Evolutionary conservation across 2,888 invertebrate genomes (phyloP).

Genomic region (Oligia strigilis): DNA sequence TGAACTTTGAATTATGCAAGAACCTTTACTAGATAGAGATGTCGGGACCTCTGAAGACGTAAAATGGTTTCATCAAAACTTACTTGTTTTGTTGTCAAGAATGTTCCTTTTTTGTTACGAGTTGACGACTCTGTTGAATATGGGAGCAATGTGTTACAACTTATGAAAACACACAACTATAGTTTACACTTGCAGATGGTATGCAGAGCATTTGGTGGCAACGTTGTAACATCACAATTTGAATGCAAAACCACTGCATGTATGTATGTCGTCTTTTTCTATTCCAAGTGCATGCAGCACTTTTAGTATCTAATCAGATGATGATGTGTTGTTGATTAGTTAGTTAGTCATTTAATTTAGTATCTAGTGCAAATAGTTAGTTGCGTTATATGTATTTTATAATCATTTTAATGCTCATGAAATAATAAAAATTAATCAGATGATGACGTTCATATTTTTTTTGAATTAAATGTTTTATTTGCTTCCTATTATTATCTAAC

Average conservation of each 20-base stretch:
- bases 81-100: constrained; percentile 61
- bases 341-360: background rate
- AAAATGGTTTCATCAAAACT: constrained; percentile 66
- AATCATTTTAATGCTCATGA: background rate
- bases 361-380: background rate
- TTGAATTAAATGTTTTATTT: background rate
- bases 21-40: constrained; percentile 72
- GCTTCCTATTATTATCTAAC: background rate
- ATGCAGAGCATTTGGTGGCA: constrained; percentile 18
- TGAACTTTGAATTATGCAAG: constrained; percentile 77
- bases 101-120: constrained; percentile 57
- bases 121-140: constrained; percentile 49
- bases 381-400: background rate
- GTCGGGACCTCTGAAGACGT: constrained; percentile 59
- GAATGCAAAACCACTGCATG: constrained; percentile 6
- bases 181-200: constrained; percentile 13
- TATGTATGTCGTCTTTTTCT: background rate
- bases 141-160: constrained; percentile 26
- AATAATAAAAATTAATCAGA: background rate
- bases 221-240: constrained; percentile 23
- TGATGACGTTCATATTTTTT: background rate
- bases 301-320: background rate
- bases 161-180: constrained; percentile 33
- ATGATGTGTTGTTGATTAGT: background rate
- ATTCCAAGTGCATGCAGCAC: background rate